Percentiles rank a stretch among this genome's conserved stretches.
These are phyloP conservation scores for Polydrusus tereticollis DNA, from an alignment of 2,888 invertebrate species.

Conservation along the genomic window DNA sequence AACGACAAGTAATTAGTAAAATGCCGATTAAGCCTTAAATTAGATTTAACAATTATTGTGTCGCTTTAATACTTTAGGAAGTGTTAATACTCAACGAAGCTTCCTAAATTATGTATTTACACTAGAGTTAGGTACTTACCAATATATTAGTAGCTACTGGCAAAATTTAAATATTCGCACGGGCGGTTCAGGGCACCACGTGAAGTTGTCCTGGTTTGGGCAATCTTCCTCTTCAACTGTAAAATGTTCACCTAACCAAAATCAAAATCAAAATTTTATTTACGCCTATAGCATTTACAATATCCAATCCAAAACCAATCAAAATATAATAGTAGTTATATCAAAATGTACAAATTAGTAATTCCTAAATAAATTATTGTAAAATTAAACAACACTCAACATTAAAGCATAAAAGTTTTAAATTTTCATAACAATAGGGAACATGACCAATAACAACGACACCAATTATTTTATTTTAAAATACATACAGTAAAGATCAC, in stretches of 20 bases:
- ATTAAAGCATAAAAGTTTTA: no score
- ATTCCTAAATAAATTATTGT: no score
- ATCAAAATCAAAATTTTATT: background rate
- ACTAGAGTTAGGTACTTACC: background rate
- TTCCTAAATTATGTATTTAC: background rate
- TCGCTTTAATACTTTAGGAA: no score
- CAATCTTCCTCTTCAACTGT: constrained; percentile 50
- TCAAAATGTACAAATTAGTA: no score
- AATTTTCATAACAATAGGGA: no score
- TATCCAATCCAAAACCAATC: no score
- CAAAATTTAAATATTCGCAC: constrained; percentile 53
- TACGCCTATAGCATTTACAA: background rate
- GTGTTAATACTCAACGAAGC: no score
- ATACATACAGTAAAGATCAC: no score
- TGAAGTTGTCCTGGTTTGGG: constrained; percentile 55
- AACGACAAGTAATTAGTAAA: background rate
- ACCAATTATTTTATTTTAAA: no score
- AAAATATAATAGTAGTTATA: no score
- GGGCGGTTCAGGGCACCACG: constrained; percentile 57
- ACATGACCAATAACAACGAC: no score
- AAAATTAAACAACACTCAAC: no score
- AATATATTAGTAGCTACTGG: background rate
- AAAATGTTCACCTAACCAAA: constrained; percentile 37
- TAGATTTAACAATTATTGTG: background rate
- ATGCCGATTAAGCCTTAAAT: background rate